Conservation (phyloP, 2,113 vertebrate species). For the Plecotus auritus region DNA sequence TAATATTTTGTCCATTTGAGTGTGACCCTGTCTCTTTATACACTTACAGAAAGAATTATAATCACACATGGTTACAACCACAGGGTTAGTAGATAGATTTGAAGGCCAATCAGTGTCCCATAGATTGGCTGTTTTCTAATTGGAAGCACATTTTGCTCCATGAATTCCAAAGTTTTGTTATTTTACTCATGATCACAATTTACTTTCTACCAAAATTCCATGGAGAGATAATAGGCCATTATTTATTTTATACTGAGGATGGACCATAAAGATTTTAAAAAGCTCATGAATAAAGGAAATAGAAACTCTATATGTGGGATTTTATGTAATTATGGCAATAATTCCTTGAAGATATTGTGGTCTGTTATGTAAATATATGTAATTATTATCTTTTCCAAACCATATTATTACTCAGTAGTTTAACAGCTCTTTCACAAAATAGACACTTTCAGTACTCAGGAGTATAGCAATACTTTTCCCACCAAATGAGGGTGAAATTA, state of each 20-base stretch:
- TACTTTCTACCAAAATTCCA: conserved; percentile 33
- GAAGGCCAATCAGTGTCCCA: background rate
- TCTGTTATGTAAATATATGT: conserved; percentile 51
- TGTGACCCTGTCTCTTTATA: background rate
- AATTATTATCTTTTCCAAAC: conserved; percentile 59
- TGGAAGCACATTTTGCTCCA: background rate
- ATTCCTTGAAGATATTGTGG: conserved; percentile 52
- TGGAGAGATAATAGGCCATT: conserved; percentile 26
- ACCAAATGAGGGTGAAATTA: conserved; percentile 2
- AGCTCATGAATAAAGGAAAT: conserved; percentile 30
- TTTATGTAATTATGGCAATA: conserved; percentile 54
- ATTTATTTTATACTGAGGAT: background rate
- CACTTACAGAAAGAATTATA: background rate
- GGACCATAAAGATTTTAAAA: conserved; percentile 37
- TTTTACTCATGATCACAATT: conserved; percentile 10
- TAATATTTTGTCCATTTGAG: background rate
- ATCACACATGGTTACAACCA: background rate
- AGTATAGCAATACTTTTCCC: background rate
- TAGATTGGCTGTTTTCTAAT: background rate
- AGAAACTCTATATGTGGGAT: conserved; percentile 17
- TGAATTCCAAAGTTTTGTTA: background rate
- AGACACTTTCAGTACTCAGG: conserved; percentile 37
- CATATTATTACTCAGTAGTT: conserved; percentile 49
- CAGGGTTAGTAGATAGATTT: background rate
- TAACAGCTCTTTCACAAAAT: conserved; percentile 43